phyloP scores from a whole-genome alignment of 2,797 vertebrate species.

The Lateolabrax maculatus region DNA sequence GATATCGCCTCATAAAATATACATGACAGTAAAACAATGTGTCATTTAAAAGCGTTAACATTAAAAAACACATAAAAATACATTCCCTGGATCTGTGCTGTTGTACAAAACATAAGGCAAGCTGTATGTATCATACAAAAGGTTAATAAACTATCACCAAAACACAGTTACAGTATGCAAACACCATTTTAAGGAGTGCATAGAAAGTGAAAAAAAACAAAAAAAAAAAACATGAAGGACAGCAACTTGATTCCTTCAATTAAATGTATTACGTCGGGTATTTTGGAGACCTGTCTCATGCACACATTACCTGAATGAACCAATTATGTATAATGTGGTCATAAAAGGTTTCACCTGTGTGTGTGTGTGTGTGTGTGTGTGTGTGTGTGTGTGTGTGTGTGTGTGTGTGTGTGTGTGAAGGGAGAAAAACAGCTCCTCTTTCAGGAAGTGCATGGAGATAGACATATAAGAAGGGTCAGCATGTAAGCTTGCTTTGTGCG shows the following conservation, averaged over 20 bases:
- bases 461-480: slow-evolving; percentile 27
- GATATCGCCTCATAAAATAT: slow-evolving; percentile 20
- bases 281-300: neutral
- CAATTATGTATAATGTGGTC: neutral
- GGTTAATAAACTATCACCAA: neutral
- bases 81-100: neutral
- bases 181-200: neutral
- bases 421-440: slow-evolving; percentile 15
- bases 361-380: slow-evolving; percentile 4
- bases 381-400: neutral
- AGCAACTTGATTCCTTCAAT: neutral
- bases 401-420: neutral
- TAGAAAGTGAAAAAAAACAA: neutral
- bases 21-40: neutral
- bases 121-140: neutral
- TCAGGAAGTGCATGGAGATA: neutral
- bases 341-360: neutral
- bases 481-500: neutral
- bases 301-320: neutral
- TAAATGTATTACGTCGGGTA: neutral
- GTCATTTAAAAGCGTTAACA: neutral
- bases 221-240: neutral
- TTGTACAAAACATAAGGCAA: neutral
- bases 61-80: slow-evolving; percentile 4
- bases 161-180: neutral